Percentiles rank a stretch among this genome's conserved stretches.
These are phyloP conservation scores for Seira musarum DNA, from an alignment of 2,888 invertebrate species.

Conservation along the genomic window DNA sequence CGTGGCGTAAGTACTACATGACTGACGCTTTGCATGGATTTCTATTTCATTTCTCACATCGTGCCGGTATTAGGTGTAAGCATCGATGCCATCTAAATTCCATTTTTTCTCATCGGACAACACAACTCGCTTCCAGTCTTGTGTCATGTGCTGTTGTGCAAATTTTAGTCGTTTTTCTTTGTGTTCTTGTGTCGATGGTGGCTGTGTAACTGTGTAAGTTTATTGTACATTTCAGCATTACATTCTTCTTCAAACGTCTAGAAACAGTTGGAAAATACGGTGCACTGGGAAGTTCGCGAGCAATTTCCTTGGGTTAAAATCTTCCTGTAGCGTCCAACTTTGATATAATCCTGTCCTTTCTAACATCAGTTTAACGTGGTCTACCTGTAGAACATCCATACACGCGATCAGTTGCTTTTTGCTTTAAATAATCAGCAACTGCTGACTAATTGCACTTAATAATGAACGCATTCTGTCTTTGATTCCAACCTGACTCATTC, in stretches of 20 bases:
- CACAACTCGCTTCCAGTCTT: conserved; percentile 27
- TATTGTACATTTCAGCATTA: conserved; percentile 14
- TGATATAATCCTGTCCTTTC: not conserved
- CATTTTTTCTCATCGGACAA: conserved; percentile 46
- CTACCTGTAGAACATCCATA: not conserved
- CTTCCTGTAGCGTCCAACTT: not conserved
- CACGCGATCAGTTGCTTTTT: not conserved
- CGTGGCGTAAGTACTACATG: too few relatives aligned
- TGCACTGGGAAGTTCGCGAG: not conserved
- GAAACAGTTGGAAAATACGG: not conserved
- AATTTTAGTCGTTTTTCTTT: too few relatives aligned
- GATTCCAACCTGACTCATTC: not conserved
- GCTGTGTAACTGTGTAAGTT: too few relatives aligned
- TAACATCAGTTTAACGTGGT: not conserved
- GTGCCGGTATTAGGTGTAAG: conserved; percentile 30
- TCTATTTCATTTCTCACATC: conserved; percentile 33
- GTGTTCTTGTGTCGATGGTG: conserved; percentile 20
- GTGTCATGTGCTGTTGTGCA: too few relatives aligned
- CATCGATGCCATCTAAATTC: conserved; percentile 40
- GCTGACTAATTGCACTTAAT: not conserved
- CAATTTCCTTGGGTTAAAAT: conserved; percentile 1
- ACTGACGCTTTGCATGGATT: conserved; percentile 36
- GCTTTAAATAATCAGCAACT: too few relatives aligned
- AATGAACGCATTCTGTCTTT: too few relatives aligned
- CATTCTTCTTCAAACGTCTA: not conserved